phyloP scores from a whole-genome alignment of 2,113 vertebrate species.

The Otis tarda region DNA sequence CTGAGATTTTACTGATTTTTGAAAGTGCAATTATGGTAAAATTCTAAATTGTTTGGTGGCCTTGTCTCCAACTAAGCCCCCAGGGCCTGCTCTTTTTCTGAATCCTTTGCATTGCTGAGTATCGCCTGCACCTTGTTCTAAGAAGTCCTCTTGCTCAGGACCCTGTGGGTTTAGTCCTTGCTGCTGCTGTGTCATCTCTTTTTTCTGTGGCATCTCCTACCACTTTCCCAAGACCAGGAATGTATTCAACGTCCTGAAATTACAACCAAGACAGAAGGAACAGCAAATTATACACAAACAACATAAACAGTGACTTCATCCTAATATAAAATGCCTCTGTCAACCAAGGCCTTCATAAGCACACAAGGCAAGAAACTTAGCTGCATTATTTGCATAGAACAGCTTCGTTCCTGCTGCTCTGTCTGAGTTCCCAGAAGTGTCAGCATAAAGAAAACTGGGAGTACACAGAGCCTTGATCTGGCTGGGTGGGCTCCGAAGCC shows the following conservation, averaged over 20 bases:
- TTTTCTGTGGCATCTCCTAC: background rate
- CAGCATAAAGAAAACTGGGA: constrained; percentile 30
- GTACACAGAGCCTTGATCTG: background rate
- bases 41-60: background rate
- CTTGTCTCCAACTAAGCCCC: background rate
- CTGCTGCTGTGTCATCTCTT: background rate
- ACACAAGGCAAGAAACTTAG: background rate
- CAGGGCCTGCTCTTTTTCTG: background rate
- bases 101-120: background rate
- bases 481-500: constrained; percentile 46
- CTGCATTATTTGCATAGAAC: background rate
- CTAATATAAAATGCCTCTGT: background rate
- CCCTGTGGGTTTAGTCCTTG: background rate
- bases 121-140: background rate
- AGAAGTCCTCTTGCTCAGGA: background rate
- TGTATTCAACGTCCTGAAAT: constrained; percentile 53
- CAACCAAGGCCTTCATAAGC: background rate
- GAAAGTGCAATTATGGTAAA: background rate
- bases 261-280: constrained; percentile 7
- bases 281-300: background rate
- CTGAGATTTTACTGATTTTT: background rate
- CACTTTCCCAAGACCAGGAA: background rate
- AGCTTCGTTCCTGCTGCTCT: background rate
- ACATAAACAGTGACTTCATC: background rate
- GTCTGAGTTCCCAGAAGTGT: background rate